Base-by-base conservation (phyloP, 2,113 vertebrate genomes). In the Clarias magur region DNA sequence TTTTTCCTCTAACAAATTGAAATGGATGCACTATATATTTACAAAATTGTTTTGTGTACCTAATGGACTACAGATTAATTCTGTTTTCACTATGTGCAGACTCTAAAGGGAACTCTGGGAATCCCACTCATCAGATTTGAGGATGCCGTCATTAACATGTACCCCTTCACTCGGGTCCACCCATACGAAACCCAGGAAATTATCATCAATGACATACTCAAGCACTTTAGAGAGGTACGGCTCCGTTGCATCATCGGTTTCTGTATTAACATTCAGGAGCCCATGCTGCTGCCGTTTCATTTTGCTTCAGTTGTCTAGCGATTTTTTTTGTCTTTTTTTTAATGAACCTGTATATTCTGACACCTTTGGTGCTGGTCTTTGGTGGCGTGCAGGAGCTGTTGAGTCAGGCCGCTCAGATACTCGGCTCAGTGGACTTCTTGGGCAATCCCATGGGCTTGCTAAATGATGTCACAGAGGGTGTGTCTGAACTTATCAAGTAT, bases 361-460 rank as follows among this genome's bases (percentile, higher is more conserved):
- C 17, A 34, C 11, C 38, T 42, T 57, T 54, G 19, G 7, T 75
- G 19, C 25, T 54, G 17, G 25, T 59, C 17, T 81, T 3, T 78
- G 67, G 54, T 21, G 48, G 13, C 59, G 0, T 82, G 13, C 59
- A 99, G 98, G 98, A 99, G 91, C 94, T 99, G 90, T 95, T 99
- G n/a, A 97, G 98, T 90, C 98, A 99, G 90, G 98, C 97, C 3
- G 97, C 97, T 88, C 96, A 97, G 92, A 99, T 99, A 91, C 93
- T 99, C 13, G 98, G 98, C 53, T 99, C 98, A 0, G 98, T 99
- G 90, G 97, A 99, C 93, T 99, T 99, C 92, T 95, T 99, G 70
- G 98, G 98, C 81, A 99, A 99, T 91, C 98, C 98, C 12, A 97
- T 99, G 96, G 98, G 98, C 4, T 96, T 99, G 0, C 67, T 98